phyloP scores from a whole-genome alignment of 2,113 vertebrate species.

The Syngnathus floridae region DNA sequence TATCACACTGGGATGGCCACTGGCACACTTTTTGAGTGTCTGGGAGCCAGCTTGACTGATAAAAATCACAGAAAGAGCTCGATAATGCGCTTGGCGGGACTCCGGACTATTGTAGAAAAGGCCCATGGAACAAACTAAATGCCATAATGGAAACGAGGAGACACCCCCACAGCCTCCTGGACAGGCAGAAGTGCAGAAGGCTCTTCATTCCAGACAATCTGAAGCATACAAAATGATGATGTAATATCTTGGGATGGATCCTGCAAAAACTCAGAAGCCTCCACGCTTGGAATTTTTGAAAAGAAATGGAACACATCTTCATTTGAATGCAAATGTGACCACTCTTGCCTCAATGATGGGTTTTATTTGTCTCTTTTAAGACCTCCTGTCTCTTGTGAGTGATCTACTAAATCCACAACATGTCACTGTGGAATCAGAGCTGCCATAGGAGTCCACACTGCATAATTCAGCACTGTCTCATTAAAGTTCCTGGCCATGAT shows the following conservation, averaged over 20 bases:
- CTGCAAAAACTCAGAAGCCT: not conserved
- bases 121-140: not conserved
- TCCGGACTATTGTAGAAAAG: not conserved
- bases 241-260: not conserved
- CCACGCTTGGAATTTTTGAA: not conserved
- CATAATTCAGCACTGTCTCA: conserved; percentile 67
- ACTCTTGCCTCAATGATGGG: conserved; percentile 31
- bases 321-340: not conserved
- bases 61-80: not conserved
- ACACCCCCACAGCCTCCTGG: not conserved
- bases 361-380: conserved; percentile 44
- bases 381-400: conserved; percentile 37
- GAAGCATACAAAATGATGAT: not conserved
- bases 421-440: conserved; percentile 29
- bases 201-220: not conserved
- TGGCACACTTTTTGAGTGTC: not conserved
- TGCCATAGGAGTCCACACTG: conserved; percentile 46
- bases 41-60: not conserved
- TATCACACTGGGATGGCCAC: not conserved
- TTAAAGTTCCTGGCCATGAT: conserved; percentile 59
- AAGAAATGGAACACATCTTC: not conserved
- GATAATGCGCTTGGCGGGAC: not conserved
- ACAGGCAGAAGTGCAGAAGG: not conserved
- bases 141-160: not conserved
- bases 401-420: conserved; percentile 52